phyloP scores from a whole-genome alignment of 2,888 invertebrate species.

The Hirtodrosophila confusa region DNA sequence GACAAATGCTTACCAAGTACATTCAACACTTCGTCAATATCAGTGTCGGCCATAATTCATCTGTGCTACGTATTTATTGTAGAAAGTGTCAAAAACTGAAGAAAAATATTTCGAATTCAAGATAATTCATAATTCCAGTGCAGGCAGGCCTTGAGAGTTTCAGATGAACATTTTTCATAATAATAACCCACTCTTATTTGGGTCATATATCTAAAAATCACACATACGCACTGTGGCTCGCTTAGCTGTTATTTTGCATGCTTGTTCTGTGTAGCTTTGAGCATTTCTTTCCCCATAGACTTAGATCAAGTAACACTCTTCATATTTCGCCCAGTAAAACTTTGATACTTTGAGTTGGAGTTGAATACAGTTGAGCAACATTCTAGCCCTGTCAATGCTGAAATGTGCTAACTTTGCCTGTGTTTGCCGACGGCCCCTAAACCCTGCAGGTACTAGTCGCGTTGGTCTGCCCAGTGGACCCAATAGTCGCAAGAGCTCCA shows the following conservation, averaged over 20 bases:
- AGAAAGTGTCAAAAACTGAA: neutral
- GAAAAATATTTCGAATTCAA: neutral
- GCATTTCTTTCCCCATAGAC: slow-evolving; percentile 19
- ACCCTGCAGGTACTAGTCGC: slow-evolving; percentile 82
- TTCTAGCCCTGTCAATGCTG: slow-evolving; percentile 6
- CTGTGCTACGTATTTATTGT: neutral
- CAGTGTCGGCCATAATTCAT: slow-evolving; percentile 10
- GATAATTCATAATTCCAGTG: neutral
- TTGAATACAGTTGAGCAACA: slow-evolving; percentile 41
- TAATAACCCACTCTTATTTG: too few species aligned
- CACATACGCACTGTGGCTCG: slow-evolving; percentile 20
- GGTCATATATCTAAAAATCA: slow-evolving; percentile 1
- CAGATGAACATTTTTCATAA: too few species aligned
- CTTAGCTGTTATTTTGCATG: slow-evolving; percentile 48
- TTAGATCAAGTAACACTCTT: slow-evolving; percentile 40
- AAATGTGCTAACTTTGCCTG: slow-evolving; percentile 7
- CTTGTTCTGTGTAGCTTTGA: slow-evolving; percentile 34
- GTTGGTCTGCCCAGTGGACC: slow-evolving; percentile 81
- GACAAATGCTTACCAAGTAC: slow-evolving; percentile 39
- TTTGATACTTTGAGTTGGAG: slow-evolving; percentile 63
- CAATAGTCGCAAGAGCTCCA: slow-evolving; percentile 86
- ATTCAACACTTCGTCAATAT: slow-evolving; percentile 44
- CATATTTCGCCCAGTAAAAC: slow-evolving; percentile 55
- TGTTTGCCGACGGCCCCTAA: neutral
- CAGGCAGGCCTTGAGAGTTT: too few species aligned